Percentiles rank a stretch among this genome's conserved stretches.
phyloP scores from a whole-genome alignment of 2,888 invertebrate species.

The Melanotus villosus region DNA sequence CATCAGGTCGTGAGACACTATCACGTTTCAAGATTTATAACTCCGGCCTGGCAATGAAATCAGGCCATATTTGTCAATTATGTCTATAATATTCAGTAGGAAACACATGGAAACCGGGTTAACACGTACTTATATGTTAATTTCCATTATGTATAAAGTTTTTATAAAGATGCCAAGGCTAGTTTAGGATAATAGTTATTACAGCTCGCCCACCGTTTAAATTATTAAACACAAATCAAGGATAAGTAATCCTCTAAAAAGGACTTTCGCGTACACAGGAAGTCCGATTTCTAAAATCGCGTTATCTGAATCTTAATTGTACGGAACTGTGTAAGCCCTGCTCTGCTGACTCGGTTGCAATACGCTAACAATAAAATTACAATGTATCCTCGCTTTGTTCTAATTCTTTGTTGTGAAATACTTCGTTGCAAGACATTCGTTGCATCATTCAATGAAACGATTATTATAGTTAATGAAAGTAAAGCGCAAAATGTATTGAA shows the following conservation, averaged over 20 bases:
- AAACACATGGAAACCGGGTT: conserved; percentile 12
- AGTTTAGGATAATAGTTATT: neutral
- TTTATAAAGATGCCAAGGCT: neutral
- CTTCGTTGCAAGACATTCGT: conserved; percentile 27
- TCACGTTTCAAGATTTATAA: conserved; percentile 31
- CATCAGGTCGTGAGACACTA: conserved; percentile 26
- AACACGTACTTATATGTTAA: conserved; percentile 15
- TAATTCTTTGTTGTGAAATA: conserved; percentile 35
- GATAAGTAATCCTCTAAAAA: neutral
- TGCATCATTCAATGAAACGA: conserved; percentile 25
- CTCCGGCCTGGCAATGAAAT: conserved; percentile 13
- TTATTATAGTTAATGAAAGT: conserved; percentile 19
- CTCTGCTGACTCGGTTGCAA: conserved; percentile 23
- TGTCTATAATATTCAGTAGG: conserved; percentile 4
- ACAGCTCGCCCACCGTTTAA: neutral
- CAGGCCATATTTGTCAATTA: conserved; percentile 25
- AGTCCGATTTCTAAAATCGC: neutral
- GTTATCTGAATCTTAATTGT: neutral
- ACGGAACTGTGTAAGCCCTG: conserved; percentile 22
- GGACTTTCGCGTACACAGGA: neutral
- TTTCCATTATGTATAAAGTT: conserved; percentile 1
- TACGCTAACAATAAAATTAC: conserved; percentile 40
- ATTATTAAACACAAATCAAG: neutral
- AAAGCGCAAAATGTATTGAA: conserved; percentile 5
- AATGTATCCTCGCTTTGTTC: conserved; percentile 40